phyloP scores from a whole-genome alignment of 2,888 invertebrate species.

The Coecobrya sp. region DNA sequence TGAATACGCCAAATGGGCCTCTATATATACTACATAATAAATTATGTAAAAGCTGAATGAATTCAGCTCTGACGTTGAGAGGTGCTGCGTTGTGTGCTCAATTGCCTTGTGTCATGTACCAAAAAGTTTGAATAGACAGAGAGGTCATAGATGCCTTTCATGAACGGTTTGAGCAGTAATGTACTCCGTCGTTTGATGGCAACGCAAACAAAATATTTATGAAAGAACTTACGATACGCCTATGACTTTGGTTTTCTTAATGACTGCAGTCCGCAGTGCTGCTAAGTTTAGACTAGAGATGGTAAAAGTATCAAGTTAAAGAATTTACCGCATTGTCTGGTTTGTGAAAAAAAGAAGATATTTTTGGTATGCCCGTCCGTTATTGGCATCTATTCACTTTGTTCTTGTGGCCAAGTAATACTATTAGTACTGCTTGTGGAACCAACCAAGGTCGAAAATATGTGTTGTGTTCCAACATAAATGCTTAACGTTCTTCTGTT shows the following conservation, averaged over 20 bases:
- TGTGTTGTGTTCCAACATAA: no score
- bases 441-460: no score
- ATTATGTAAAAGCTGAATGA: neutral
- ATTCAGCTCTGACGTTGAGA: neutral
- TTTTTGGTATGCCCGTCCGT: no score
- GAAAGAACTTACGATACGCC: neutral
- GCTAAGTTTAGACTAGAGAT: no score
- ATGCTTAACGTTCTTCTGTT: no score
- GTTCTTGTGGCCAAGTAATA: no score
- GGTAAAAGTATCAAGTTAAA: no score
- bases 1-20: neutral
- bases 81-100: neutral
- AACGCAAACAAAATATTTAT: neutral
- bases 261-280: no score
- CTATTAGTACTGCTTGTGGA: no score
- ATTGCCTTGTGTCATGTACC: neutral
- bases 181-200: neutral
- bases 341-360: no score
- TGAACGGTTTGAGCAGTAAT: constrained; percentile 26
- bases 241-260: neutral
- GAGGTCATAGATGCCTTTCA: neutral
- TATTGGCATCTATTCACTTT: no score
- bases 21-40: constrained; percentile 23
- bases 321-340: no score
- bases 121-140: neutral